phyloP scores from a whole-genome alignment of 2,888 invertebrate species.

The Cancer borealis region DNA sequence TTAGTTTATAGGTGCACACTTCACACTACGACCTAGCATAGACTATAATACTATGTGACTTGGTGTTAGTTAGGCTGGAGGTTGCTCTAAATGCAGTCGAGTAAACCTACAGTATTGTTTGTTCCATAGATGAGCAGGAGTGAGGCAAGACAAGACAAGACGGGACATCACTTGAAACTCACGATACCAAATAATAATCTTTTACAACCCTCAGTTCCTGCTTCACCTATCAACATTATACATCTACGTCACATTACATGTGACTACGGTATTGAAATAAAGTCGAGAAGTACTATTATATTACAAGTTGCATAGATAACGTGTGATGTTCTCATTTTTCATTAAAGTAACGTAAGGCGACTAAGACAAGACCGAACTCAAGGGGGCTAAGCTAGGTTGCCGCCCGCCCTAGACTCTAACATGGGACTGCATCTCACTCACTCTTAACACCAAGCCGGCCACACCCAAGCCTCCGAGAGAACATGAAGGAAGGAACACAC shows the following conservation, averaged over 20 bases:
- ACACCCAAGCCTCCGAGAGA: neutral
- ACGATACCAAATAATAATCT: neutral
- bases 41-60: conserved; percentile 15
- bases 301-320: conserved; percentile 76
- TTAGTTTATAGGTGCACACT: conserved; percentile 38
- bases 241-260: neutral
- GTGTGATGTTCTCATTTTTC: conserved; percentile 73
- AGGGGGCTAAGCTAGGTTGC: conserved; percentile 40
- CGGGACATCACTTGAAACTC: neutral
- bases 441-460: neutral
- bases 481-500: neutral
- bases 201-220: neutral
- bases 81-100: conserved; percentile 43
- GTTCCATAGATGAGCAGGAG: conserved; percentile 52
- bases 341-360: conserved; percentile 68
- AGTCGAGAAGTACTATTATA: conserved; percentile 70
- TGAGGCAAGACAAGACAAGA: neutral
- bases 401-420: conserved; percentile 48
- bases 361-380: conserved; percentile 69
- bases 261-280: conserved; percentile 55
- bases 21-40: conserved; percentile 6
- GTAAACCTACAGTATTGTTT: conserved; percentile 44
- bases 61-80: neutral
- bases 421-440: conserved; percentile 10
- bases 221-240: conserved; percentile 43